phyloP scores from a whole-genome alignment of 2,888 invertebrate genomes.

The Liodrosophila aerea region DNA sequence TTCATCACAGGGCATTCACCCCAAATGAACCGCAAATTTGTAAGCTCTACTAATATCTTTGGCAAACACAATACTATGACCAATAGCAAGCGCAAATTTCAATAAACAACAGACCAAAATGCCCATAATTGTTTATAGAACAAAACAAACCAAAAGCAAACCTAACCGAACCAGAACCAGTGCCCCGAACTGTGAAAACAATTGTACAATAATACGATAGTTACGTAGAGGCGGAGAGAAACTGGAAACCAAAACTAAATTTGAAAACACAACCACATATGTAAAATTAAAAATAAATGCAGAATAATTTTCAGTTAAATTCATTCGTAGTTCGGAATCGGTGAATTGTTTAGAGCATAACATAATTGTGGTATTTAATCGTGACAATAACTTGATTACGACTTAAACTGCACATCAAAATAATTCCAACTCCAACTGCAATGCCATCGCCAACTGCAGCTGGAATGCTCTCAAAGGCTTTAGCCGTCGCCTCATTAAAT shows the following conservation, averaged over 20 bases:
- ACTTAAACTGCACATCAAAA: slow-evolving; percentile 13
- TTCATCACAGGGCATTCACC: slow-evolving; percentile 31
- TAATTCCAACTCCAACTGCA: neutral
- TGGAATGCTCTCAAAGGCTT: no score
- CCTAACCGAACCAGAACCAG: slow-evolving; percentile 18
- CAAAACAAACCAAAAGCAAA: slow-evolving; percentile 29
- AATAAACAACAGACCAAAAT: no score
- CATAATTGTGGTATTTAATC: no score
- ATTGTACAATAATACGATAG: slow-evolving; percentile 39
- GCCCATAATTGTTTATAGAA: slow-evolving; percentile 51
- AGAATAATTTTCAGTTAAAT: slow-evolving; percentile 17
- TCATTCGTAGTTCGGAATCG: slow-evolving; percentile 6
- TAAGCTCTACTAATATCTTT: slow-evolving; percentile 32
- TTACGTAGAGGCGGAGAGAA: no score
- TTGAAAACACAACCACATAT: slow-evolving; percentile 55
- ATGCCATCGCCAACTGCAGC: no score
- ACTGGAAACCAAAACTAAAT: slow-evolving; percentile 45
- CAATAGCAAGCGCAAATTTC: slow-evolving; percentile 34
- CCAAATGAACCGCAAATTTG: slow-evolving; percentile 40
- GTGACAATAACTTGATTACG: slow-evolving; percentile 37
- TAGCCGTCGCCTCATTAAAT: slow-evolving; percentile 71
- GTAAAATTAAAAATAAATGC: slow-evolving; percentile 47
- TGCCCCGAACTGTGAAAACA: slow-evolving; percentile 16
- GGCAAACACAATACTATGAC: slow-evolving; percentile 29
- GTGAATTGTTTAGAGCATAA: slow-evolving; percentile 21